Evolutionary conservation across 2,113 vertebrate species (phyloP).

Genomic region (Corythoichthys intestinalis): DNA sequence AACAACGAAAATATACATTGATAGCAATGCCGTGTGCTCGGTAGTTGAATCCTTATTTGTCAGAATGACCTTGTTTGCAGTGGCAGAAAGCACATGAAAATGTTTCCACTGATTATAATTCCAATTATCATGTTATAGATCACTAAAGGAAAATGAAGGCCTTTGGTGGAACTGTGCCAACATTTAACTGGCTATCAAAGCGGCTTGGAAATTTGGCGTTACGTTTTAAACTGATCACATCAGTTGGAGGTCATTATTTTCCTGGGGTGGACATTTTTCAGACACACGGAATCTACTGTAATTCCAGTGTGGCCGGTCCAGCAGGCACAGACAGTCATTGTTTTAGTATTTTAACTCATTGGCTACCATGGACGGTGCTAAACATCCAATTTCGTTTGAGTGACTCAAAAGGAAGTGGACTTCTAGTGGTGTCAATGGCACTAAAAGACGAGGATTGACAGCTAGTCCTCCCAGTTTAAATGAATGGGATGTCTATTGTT

Average conservation of each 20-base stretch:
- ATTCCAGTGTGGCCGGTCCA: slow-evolving; percentile 17
- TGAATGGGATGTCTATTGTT: too few species aligned
- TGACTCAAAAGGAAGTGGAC: too few species aligned
- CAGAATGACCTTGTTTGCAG: slow-evolving; percentile 30
- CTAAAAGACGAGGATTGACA: too few species aligned
- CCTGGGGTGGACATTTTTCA: slow-evolving; percentile 14
- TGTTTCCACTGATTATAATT: slow-evolving; percentile 33
- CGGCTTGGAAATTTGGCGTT: background rate
- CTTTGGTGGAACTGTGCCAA: slow-evolving; percentile 8
- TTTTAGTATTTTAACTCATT: too few species aligned
- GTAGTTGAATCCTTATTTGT: slow-evolving; percentile 7
- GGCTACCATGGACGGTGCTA: too few species aligned
- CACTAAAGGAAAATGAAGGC: slow-evolving; percentile 50
- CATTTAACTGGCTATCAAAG: slow-evolving; percentile 20
- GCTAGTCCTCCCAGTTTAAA: too few species aligned
- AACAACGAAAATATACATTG: too few species aligned
- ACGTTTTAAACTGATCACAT: slow-evolving; percentile 3
- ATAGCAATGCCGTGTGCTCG: too few species aligned
- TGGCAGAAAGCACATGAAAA: slow-evolving; percentile 55
- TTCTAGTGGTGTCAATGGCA: too few species aligned
- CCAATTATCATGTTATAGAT: slow-evolving; percentile 48
- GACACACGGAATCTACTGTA: slow-evolving; percentile 7
- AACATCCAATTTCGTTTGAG: too few species aligned
- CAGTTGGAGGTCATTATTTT: slow-evolving; percentile 27
- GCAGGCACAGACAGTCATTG: too few species aligned